phyloP scores from a whole-genome alignment of 2,888 invertebrate genomes.

The Diplolepis rosae region DNA sequence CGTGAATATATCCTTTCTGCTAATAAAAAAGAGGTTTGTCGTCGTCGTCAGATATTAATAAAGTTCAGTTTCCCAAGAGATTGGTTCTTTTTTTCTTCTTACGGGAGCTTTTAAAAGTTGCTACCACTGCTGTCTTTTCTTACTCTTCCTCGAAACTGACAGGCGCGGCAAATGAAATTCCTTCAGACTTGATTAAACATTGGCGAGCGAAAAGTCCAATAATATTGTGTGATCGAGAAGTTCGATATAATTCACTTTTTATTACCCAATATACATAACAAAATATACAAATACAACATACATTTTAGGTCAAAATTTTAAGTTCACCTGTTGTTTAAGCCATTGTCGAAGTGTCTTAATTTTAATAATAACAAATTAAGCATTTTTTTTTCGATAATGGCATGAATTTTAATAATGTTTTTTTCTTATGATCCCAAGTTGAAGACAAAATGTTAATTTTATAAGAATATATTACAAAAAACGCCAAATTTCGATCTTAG shows the following conservation, averaged over 20 bases:
- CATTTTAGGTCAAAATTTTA: too few relatives aligned
- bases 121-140: conserved; percentile 16
- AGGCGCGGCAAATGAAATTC: conserved; percentile 47
- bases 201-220: not conserved
- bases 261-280: not conserved
- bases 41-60: conserved; percentile 61
- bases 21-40: conserved; percentile 40
- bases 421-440: too few relatives aligned
- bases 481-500: too few relatives aligned
- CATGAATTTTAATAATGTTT: not conserved
- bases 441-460: too few relatives aligned
- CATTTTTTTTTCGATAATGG: not conserved
- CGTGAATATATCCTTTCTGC: not conserved
- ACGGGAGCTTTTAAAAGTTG: conserved; percentile 50
- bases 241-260: not conserved
- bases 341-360: too few relatives aligned
- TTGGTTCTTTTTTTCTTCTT: conserved; percentile 40
- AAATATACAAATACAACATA: too few relatives aligned
- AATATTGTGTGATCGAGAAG: conserved; percentile 1
- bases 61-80: conserved; percentile 50
- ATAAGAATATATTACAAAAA: too few relatives aligned
- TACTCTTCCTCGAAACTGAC: not conserved
- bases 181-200: conserved; percentile 37
- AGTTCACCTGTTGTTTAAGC: too few relatives aligned
- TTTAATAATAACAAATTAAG: too few relatives aligned